Evolutionary conservation across 2,888 invertebrate species (phyloP).

Genomic region (Antitype chi): DNA sequence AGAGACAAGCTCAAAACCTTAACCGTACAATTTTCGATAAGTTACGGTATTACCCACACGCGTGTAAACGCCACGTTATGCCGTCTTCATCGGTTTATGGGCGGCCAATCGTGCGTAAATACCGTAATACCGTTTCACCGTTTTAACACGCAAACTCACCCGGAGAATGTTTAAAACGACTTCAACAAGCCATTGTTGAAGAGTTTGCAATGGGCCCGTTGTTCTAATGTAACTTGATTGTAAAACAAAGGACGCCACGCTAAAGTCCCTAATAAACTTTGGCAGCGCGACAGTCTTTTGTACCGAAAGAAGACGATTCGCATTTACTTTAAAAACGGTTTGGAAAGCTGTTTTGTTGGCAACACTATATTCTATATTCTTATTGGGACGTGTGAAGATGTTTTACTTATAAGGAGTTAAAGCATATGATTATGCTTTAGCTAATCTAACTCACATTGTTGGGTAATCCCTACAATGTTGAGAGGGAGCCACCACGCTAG

Average conservation of each 20-base stretch:
- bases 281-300: constrained; percentile 84
- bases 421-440: no score
- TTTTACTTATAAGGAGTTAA: constrained; percentile 27
- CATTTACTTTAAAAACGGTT: constrained; percentile 70
- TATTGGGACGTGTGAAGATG: constrained; percentile 36
- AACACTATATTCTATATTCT: constrained; percentile 33
- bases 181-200: constrained; percentile 78
- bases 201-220: constrained; percentile 75
- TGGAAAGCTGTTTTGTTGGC: constrained; percentile 59
- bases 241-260: constrained; percentile 80
- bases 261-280: constrained; percentile 79
- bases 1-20: constrained; percentile 65
- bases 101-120: constrained; percentile 82
- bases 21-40: constrained; percentile 73
- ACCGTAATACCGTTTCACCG: constrained; percentile 60
- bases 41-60: constrained; percentile 68
- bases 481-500: no score
- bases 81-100: constrained; percentile 75
- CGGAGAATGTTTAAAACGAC: constrained; percentile 80
- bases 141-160: constrained; percentile 75
- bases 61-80: constrained; percentile 60
- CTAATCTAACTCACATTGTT: no score
- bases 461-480: no score
- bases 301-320: constrained; percentile 78
- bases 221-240: constrained; percentile 84